These are phyloP conservation scores for Prietella phreatophila DNA, from an alignment of 2,113 vertebrate genomes.

Conservation along the genomic window DNA sequence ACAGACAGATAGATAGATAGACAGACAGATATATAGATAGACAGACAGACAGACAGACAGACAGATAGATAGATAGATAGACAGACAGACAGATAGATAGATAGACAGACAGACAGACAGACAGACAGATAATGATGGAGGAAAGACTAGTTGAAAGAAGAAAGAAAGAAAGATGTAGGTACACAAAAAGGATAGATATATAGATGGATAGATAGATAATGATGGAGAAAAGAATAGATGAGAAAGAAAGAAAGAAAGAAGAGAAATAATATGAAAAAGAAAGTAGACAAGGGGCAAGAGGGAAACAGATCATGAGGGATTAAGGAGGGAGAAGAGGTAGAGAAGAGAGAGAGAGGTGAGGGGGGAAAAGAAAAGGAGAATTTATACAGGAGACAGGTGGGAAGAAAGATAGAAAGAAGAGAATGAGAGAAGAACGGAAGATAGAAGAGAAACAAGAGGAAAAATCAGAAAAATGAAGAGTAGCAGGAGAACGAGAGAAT, in stretches of 20 bases:
- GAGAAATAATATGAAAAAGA: too few relatives aligned
- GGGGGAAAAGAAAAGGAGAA: too few relatives aligned
- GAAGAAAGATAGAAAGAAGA: not conserved
- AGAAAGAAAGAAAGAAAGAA: not conserved
- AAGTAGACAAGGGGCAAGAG: not conserved
- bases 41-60: not conserved
- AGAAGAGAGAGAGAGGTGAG: too few relatives aligned
- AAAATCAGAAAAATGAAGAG: not conserved
- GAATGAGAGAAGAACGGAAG: not conserved
- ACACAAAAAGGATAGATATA: not conserved
- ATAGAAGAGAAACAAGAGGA: not conserved
- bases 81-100: not conserved
- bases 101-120: not conserved
- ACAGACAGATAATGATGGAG: not conserved
- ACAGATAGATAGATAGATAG: not conserved
- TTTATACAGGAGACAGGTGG: not conserved
- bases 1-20: too few relatives aligned
- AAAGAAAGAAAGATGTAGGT: not conserved
- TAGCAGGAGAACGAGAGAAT: not conserved
- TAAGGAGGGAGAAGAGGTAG: not conserved
- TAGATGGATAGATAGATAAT: not conserved
- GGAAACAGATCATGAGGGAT: not conserved
- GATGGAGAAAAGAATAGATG: not conserved
- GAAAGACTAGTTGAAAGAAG: not conserved
- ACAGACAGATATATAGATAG: not conserved